Base-by-base conservation (phyloP, 2,113 vertebrate species). In the Thalassoma bifasciatum region DNA sequence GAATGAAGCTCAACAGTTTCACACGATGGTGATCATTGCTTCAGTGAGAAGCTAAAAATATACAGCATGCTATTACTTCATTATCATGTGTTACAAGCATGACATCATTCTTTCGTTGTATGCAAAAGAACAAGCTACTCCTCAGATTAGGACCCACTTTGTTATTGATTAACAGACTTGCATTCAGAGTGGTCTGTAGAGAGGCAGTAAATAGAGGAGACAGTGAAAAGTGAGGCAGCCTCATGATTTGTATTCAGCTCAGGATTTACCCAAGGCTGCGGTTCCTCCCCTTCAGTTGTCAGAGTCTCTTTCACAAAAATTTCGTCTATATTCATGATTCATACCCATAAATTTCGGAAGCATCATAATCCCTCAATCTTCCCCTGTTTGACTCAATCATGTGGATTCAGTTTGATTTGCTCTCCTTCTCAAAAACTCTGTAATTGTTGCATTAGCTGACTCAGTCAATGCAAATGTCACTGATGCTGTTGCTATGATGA, bases 1-100 rank as follows among this genome's bases (percentile, higher is more conserved):
- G 19, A 84, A 82, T 86, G 80, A 22, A 57, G 36, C 62, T 65
- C 6, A 38, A n/a, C 68, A 22, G 2, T 36, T 46, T 73, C 38
- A 38, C 63, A 52, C 26, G 38, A 12, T 8, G 10, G 44, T n/a
- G 36, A 68, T 59, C 17, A 34, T 47, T 14, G 47, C 44, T 49
- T 14, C 19, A 58, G 34, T 50, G 64, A 49, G 49, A 75, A 62
- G 19, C 13, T 26, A 12, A 66, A 50, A 79, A 88, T 38, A 75
- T 65, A 51, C 50, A 60, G 70, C 17, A 72, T 74, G 56, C 60
- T 63, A 61, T 73, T 56, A 13, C n/a, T 36, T 12, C 37, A 26
- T 44, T 14, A 60, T 22, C n/a, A 59, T 66, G 22, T 40, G 34
- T 23, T 10, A 49, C 13, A 22, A 36, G 36, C 8, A 49, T 75